Conservation (phyloP, 1,140 invertebrate genomes). For the Archivesica marissinica region DNA sequence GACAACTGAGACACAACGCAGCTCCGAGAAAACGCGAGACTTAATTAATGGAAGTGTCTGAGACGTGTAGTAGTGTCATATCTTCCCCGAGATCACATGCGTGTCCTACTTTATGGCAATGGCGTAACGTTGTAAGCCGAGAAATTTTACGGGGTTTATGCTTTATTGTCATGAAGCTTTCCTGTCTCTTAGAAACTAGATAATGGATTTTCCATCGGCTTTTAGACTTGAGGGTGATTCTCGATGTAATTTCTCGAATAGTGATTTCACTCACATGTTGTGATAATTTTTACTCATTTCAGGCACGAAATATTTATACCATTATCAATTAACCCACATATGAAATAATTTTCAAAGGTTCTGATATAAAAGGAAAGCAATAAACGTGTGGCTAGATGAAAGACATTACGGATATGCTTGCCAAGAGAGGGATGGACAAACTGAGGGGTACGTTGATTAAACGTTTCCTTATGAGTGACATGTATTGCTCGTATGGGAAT, state of each 20-base stretch:
- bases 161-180: constrained; percentile 46
- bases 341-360: neutral
- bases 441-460: neutral
- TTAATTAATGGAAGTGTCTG: constrained; percentile 55
- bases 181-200: constrained; percentile 26
- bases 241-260: constrained; percentile 23
- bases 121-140: constrained; percentile 52
- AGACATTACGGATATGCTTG: neutral
- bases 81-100: constrained; percentile 31
- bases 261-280: constrained; percentile 21
- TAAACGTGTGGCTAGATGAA: neutral
- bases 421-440: neutral
- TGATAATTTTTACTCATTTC: constrained; percentile 30
- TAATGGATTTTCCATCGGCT: constrained; percentile 27
- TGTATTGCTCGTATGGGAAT: neutral
- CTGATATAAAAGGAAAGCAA: neutral
- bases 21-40: constrained; percentile 29
- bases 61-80: constrained; percentile 45
- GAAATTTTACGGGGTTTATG: constrained; percentile 52
- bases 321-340: constrained; percentile 33
- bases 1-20: constrained; percentile 46
- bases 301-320: constrained; percentile 12
- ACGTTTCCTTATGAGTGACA: neutral
- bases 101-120: constrained; percentile 47
- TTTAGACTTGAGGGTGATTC: constrained; percentile 18